phyloP scores from a whole-genome alignment of 2,888 invertebrate species.

The Drosophila falleni region DNA sequence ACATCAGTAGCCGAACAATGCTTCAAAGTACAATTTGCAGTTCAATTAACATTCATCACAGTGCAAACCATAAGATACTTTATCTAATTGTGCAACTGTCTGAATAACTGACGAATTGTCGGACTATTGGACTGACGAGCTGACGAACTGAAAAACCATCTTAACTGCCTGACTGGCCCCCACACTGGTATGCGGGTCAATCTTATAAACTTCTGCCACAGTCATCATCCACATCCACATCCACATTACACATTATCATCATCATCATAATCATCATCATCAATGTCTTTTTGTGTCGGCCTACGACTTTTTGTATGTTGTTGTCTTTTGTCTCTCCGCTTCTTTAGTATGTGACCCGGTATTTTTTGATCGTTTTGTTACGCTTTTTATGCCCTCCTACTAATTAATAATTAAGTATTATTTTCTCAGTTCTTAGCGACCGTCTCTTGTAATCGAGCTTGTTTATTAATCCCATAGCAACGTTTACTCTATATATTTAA shows the following conservation, averaged over 20 bases:
- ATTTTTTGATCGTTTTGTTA: constrained; percentile 75
- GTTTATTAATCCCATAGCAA: constrained; percentile 45
- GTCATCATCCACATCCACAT: constrained; percentile 38
- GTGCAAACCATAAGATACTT: constrained; percentile 62
- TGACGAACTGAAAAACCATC: constrained; percentile 38
- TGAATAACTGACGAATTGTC: constrained; percentile 33
- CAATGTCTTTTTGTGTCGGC: constrained; percentile 42
- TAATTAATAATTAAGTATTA: constrained; percentile 74
- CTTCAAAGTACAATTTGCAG: constrained; percentile 58
- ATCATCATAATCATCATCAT: constrained; percentile 41
- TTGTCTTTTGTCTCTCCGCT: constrained; percentile 42
- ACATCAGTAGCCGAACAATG: constrained; percentile 44
- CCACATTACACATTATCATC: constrained; percentile 16
- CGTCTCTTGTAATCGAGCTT: constrained; percentile 66
- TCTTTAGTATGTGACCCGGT: constrained; percentile 67
- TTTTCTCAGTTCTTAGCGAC: constrained; percentile 45
- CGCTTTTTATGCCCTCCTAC: constrained; percentile 73
- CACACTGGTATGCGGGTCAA: constrained; percentile 75
- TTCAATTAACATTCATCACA: constrained; percentile 78
- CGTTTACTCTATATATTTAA: constrained; percentile 7
- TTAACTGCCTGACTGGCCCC: constrained; percentile 41
- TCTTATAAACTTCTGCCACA: constrained; percentile 59
- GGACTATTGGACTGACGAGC: constrained; percentile 21
- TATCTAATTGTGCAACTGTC: constrained; percentile 70
- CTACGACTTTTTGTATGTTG: constrained; percentile 49